Base-by-base conservation (phyloP, 1,140 invertebrate genomes). In the Rhysida immarginata region DNA sequence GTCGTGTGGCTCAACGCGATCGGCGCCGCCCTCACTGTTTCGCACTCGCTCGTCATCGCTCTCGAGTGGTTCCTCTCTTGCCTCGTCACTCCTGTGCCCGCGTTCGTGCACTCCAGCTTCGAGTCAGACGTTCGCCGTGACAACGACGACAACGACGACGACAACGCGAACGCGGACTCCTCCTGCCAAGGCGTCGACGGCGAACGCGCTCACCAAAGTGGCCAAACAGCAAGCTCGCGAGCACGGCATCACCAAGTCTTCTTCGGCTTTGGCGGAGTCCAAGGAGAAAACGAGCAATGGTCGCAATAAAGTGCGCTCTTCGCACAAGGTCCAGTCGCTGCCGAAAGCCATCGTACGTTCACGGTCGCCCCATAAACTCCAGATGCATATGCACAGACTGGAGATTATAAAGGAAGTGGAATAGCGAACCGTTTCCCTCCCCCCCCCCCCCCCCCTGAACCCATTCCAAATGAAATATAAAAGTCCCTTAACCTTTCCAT, bases 371-470 rank as follows among this genome's bases (percentile, higher is more conserved):
- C 26, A 51, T 20, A 51, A 51, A 20, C 26, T 51, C 5, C 13
- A 51, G 49, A 21, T 51, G 8, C 49, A 16, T 2, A 21, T 13
- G 5, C 26, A 27, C 49, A 51, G 49, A 26, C 49, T 51, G 8
- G 49, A 51, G 20, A 51, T 51, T 25, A 51, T 51, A 21, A 51
- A 51, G 26, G 49, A 51, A 27, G 49, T 51, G 24, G 49, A 51
- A 21, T 25, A 51, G 26, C 5, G n/a, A 41, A 41, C 35, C 35
- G n/a, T 41, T n/a, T n/a, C n/a, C n/a, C n/a, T n/a, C n/a, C n/a
- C n/a, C n/a, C n/a, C n/a, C n/a, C n/a, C n/a, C n/a, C n/a, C n/a
- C n/a, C n/a, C n/a, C n/a, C n/a, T n/a, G n/a, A n/a, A n/a, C n/a
- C n/a, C n/a, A n/a, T n/a, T n/a, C n/a, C n/a, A n/a, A n/a, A n/a